Evolutionary conservation across 2,113 vertebrate species (phyloP), one percentile per base, ranked within the genome.

Genomic region (Xenus cinereus): DNA sequence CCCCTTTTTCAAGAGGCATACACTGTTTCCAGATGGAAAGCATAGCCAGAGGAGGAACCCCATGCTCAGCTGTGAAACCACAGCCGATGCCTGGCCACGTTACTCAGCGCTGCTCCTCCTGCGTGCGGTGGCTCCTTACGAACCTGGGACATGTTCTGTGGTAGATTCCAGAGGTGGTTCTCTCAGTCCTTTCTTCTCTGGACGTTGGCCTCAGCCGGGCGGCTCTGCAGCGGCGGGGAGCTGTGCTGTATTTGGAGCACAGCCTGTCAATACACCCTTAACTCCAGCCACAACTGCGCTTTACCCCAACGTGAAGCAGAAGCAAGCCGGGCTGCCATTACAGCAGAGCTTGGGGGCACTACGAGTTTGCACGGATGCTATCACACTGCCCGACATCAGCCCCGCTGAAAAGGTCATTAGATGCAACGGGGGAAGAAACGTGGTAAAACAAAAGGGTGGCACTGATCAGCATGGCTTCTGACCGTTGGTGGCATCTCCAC

Each of bases 121-220:
- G 28, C 28, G 0, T 4, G 26, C 4, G 1, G 41, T 14, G 19
- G 54, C 43, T 88, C 80, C 51, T 75, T 23, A n/a, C 0, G 17
- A 56, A 35, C 30, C 30, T 0, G 0, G 22, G 33, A 37, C 18
- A 5, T 1, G 30, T 60, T n/a, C 23, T 3, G 3, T 11, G 43
- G 32, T 3, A 33, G 22, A 19, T 17, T 35, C 54, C 15, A 4
- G 35, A 17, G 26, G 8, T n/a, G 43, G 39, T 27, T 73, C 83
- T 73, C 86, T 53, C 46, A 3, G 22, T 48, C 75, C 64, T 28
- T 71, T 16, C 60, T 22, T 18, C 57, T 68, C 24, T n/a, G 32
- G 6, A 0, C 1, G 7, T 17, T 22, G 41, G 41, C 15, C 66
- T 71, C 74, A 22, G 56, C 39, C 13, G 14, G 28, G 33, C 2